Evolutionary conservation across 1,140 invertebrate species (phyloP), one percentile per base, ranked within the genome.

Genomic region (Whitmania pigra): DNA sequence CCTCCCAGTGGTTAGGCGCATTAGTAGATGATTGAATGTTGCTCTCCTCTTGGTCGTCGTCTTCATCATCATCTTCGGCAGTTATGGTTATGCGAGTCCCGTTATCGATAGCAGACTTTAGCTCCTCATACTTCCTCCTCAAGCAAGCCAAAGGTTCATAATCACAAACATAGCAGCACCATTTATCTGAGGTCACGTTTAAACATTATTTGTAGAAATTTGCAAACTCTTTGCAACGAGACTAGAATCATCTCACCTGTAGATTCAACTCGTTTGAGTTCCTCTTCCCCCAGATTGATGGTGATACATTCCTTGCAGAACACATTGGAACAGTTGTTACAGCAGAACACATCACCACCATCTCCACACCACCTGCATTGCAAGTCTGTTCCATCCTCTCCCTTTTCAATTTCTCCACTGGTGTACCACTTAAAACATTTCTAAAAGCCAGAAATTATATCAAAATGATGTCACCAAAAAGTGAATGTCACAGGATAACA

Each of bases 301-400:
- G 86, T 86, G 36, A 94, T 89, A 81, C 92, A 94, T 79, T 88
- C 85, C 78, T 87, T 88, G 80, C 89, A 91, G 81, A 90, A 90
- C 0, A 89, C 88, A 83, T 87, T 88, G 49, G 87, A 85, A 77
- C 92, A 94, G 73, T 86, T 86, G 55, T 91, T 88, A 82, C 92
- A 94, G 76, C 90, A 91, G 76, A 90, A 87, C 0, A 93, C 87
- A 75, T 86, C 85, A 6, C 88, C 88, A 40, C 89, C 92, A 80
- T 94, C 90, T 0, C 89, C 91, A 81, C 92, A 94, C 91, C 91
- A 93, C 73, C 90, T 85, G 77, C 92, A 94, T 79, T 92, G 93
- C 75, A 92, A 84, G 79, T 93, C 90, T 22, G 88, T 89, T 11
- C 90, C 89, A 82, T 92, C 89, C 77, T 90, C 89, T 74, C 90